Evolutionary conservation across 2,888 invertebrate genomes (phyloP), one percentile per base, ranked within the genome.

Genomic region (Mongoloraphidia duomilia): DNA sequence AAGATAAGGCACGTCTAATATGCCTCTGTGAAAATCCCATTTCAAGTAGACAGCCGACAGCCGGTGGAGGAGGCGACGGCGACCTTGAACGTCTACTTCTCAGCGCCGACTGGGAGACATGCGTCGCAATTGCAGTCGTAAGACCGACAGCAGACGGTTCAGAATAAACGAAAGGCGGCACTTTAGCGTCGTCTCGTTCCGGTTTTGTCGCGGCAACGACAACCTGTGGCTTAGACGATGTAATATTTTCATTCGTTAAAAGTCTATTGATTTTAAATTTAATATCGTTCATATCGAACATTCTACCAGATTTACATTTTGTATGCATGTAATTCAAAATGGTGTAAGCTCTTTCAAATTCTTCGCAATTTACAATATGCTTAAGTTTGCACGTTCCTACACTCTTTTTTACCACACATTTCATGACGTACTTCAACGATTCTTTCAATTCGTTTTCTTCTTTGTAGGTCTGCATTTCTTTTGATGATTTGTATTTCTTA

Each of bases 1-100:
- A 72, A 50, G 62, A 61, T 40, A 78, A 66, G 1, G 79, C 79
- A 56, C 69, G 71, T 55, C 73, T 64, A 47, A 79, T 74, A 55
- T 77, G 77, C 39, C 68, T 63, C 35, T 74, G 59, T 10, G 71
- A 66, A 60, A 80, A 80, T 40, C 79, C 79, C 79, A 79, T 79
- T 62, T 79, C 79, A 45, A 77, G 61, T 14, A 79, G 63, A 9
- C 75, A 1, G 68, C 65, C 1, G 26, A 76, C 68, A 3, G 74
- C 70, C 2, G 73, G 72, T 12, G 67, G 65, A 3, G 71, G 67
- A 2, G 64, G 61, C 3, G 63, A 60, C 34, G 64, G 61, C 2
- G 63, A 60, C 34, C 57, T 57, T 3, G 60, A 56, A 35, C 54
- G 52, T 12, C 57, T 55, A 13, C 56, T 46, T 12, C 57, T 50